Conservation (phyloP, 2,888 invertebrate species). For the Cephalotes varians region DNA sequence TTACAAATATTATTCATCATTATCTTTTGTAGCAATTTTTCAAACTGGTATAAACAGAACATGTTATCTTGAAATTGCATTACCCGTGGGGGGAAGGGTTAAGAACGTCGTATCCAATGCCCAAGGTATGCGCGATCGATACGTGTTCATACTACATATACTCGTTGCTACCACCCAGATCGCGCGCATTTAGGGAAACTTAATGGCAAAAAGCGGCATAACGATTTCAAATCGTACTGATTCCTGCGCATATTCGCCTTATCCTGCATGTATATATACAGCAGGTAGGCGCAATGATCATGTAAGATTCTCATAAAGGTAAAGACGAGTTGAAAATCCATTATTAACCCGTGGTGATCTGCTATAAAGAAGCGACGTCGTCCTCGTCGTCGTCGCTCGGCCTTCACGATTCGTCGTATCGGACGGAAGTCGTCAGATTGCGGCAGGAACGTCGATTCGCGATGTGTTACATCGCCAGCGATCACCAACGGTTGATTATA, state of each 20-base stretch:
- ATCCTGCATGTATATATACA: conserved; percentile 81
- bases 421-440: neutral
- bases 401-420: conserved; percentile 37
- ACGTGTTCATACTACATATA: conserved; percentile 40
- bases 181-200: conserved; percentile 80
- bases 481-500: conserved; percentile 20
- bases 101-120: neutral
- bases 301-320: conserved; percentile 81
- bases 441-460: conserved; percentile 39
- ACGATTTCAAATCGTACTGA: conserved; percentile 74
- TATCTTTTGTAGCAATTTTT: neutral
- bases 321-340: conserved; percentile 82
- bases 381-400: conserved; percentile 19
- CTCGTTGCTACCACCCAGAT: conserved; percentile 7
- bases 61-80: conserved; percentile 35
- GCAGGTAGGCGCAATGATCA: conserved; percentile 76
- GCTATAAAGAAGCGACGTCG: conserved; percentile 71
- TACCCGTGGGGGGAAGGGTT: neutral
- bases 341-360: conserved; percentile 79
- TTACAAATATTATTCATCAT: neutral
- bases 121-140: conserved; percentile 48
- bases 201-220: conserved; percentile 80
- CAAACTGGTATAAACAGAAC: neutral
- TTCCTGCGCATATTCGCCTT: conserved; percentile 67
- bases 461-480: conserved; percentile 32